These are phyloP conservation scores for Acestrorhynchus altus DNA, from an alignment of 2,797 vertebrate species.

Conservation along the genomic window DNA sequence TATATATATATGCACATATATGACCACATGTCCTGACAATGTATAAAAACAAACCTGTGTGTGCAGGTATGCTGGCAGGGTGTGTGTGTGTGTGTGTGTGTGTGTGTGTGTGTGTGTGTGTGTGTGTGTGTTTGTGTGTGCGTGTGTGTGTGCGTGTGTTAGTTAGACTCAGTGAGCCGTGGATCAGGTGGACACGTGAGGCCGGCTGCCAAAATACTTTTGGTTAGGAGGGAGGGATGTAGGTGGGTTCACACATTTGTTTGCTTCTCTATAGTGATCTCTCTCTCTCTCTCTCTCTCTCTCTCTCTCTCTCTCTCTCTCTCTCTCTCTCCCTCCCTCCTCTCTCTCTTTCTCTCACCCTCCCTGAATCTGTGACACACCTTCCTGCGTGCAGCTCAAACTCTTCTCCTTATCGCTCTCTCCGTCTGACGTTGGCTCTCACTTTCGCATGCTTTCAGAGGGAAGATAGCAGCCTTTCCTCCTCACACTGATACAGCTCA, in stretches of 20 bases:
- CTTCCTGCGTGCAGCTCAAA: slow-evolving; percentile 79
- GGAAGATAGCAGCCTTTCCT: slow-evolving; percentile 72
- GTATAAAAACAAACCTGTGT: slow-evolving; percentile 13
- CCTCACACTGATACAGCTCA: slow-evolving; percentile 73
- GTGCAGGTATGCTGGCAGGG: slow-evolving; percentile 35
- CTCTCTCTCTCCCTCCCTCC: slow-evolving; percentile 59
- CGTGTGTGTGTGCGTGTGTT: slow-evolving; percentile 23
- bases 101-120: not conserved
- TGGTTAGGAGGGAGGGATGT: slow-evolving; percentile 89
- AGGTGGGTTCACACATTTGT: slow-evolving; percentile 83
- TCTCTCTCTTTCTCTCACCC: slow-evolving; percentile 49
- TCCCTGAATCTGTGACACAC: slow-evolving; percentile 90
- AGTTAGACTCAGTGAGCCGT: slow-evolving; percentile 64
- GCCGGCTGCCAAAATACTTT: slow-evolving; percentile 93
- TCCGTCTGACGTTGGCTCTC: slow-evolving; percentile 68
- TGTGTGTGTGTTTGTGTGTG: slow-evolving; percentile 38
- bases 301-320: slow-evolving; percentile 64
- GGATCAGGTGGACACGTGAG: slow-evolving; percentile 93
- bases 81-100: slow-evolving; percentile 21
- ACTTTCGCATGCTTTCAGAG: slow-evolving; percentile 77
- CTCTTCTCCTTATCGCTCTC: slow-evolving; percentile 63
- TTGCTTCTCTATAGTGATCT: slow-evolving; percentile 64
- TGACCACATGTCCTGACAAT: not conserved
- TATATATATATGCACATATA: not conserved
- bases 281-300: slow-evolving; percentile 47